Percentiles rank a stretch among this genome's conserved stretches.
Conservation (phyloP, 2,888 invertebrate species). For the Branchipolynoe longqiensis region DNA sequence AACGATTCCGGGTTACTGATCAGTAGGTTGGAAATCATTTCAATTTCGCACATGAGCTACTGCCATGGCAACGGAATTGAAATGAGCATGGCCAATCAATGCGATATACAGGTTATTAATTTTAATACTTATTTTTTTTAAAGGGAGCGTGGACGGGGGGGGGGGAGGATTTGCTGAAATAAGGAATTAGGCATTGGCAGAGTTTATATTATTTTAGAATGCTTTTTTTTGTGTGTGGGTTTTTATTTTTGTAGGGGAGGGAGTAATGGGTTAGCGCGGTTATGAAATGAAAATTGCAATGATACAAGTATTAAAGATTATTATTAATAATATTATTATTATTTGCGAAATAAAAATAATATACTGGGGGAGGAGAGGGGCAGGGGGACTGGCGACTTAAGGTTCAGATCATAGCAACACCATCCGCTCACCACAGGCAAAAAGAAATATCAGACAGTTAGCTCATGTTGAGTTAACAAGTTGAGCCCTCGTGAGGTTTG, state of each 20-base stretch:
- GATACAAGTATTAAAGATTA: too few species aligned
- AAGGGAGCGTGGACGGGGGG: too few species aligned
- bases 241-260: neutral
- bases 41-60: neutral
- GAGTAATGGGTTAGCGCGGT: neutral
- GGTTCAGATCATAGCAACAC: constrained; percentile 48
- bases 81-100: constrained; percentile 34
- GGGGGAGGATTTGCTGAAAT: constrained; percentile 15
- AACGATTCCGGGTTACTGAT: constrained; percentile 19
- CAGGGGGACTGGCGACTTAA: neutral
- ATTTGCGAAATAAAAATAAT: constrained; percentile 15
- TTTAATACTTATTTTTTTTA: neutral
- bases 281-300: constrained; percentile 26
- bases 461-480: constrained; percentile 17
- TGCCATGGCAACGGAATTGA: constrained; percentile 1
- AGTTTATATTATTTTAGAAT: neutral
- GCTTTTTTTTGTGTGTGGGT: too few species aligned
- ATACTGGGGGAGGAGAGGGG: neutral
- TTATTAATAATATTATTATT: neutral
- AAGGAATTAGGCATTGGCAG: neutral
- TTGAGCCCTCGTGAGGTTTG: constrained; percentile 44
- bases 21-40: constrained; percentile 7
- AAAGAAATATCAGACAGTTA: constrained; percentile 52
- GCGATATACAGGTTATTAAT: too few species aligned
- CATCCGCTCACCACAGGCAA: constrained; percentile 56